These are phyloP conservation scores for Polyommatus iphigenia DNA, from an alignment of 2,888 invertebrate genomes.

Conservation along the genomic window DNA sequence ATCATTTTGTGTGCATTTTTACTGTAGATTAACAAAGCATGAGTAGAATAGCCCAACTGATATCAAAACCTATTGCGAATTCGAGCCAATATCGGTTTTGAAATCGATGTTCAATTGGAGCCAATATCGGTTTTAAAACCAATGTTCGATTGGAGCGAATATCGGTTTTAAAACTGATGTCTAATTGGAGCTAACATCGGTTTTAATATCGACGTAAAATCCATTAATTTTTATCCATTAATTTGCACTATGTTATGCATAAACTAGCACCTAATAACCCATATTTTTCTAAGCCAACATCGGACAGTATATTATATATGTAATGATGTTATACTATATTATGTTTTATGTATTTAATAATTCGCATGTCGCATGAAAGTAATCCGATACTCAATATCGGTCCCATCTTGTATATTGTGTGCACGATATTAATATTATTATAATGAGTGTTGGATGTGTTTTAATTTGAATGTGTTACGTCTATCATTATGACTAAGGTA, in stretches of 20 bases:
- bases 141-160: too few relatives aligned
- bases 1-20: not conserved
- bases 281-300: not conserved
- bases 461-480: not conserved
- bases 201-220: too few relatives aligned
- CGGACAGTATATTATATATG: not conserved
- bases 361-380: not conserved
- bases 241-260: not conserved
- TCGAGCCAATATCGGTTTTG: too few relatives aligned
- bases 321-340: not conserved
- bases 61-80: not conserved
- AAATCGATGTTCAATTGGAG: too few relatives aligned
- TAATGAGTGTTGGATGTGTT: not conserved
- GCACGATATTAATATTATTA: conserved; percentile 6
- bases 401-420: conserved; percentile 1
- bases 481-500: too few relatives aligned
- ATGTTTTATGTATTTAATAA: not conserved
- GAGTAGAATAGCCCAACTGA: not conserved
- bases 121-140: too few relatives aligned
- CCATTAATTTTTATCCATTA: too few relatives aligned
- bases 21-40: not conserved
- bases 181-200: too few relatives aligned
- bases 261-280: not conserved
- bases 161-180: too few relatives aligned
- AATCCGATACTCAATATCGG: not conserved